These are phyloP conservation scores for Papilio protenor DNA, from an alignment of 2,888 invertebrate species.

Conservation along the genomic window DNA sequence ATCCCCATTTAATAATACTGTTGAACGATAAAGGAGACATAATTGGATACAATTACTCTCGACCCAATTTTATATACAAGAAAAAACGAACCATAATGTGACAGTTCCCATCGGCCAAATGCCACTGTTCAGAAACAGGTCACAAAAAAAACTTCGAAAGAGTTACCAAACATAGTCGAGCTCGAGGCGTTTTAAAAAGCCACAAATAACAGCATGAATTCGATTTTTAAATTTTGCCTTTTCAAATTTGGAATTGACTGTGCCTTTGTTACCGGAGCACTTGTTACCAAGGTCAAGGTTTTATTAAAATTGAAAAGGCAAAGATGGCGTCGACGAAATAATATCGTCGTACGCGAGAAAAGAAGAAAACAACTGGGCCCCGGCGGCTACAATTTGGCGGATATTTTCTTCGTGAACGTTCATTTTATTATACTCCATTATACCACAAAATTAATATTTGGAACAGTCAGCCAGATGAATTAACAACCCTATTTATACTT, in stretches of 20 bases:
- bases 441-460: conserved; percentile 16
- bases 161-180: conserved; percentile 40
- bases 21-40: conserved; percentile 12
- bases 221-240: conserved; percentile 53
- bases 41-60: conserved; percentile 28
- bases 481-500: not conserved
- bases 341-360: conserved; percentile 53
- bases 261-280: conserved; percentile 53
- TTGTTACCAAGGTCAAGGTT: conserved; percentile 70
- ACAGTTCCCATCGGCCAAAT: conserved; percentile 41
- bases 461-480: not conserved
- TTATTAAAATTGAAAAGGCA: conserved; percentile 58
- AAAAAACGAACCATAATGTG: conserved; percentile 22
- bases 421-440: not conserved
- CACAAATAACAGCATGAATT: conserved; percentile 61
- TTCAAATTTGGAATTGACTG: conserved; percentile 48
- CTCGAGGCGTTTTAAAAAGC: conserved; percentile 51
- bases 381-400: conserved; percentile 59
- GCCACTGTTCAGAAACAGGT: conserved; percentile 29
- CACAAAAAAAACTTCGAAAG: conserved; percentile 41
- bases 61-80: conserved; percentile 33
- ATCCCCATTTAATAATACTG: conserved; percentile 14
- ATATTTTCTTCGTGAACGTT: conserved; percentile 56
- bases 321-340: conserved; percentile 59
- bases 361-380: conserved; percentile 54